These are phyloP conservation scores for Polyommatus icarus DNA, from an alignment of 2,888 invertebrate species.

Conservation along the genomic window DNA sequence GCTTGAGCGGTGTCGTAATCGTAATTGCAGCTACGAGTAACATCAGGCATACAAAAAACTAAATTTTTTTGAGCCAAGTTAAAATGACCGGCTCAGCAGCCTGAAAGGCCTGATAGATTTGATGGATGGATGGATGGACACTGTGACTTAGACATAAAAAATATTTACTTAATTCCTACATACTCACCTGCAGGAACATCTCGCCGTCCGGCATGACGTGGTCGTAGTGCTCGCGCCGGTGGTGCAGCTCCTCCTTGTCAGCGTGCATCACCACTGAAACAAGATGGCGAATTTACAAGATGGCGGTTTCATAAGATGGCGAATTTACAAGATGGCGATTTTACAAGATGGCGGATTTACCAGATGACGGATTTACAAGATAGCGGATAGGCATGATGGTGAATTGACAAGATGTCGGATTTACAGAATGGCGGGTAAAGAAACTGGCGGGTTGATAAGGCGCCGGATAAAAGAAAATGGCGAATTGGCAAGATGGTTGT, in stretches of 20 bases:
- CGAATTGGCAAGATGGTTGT: background rate
- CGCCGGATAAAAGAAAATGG: background rate
- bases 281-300: constrained; percentile 45
- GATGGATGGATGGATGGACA: too few species aligned
- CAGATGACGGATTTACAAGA: too few species aligned
- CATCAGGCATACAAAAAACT: too few species aligned
- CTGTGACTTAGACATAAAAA: too few species aligned
- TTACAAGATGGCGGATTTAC: background rate
- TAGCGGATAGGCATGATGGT: background rate
- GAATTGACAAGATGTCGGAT: background rate
- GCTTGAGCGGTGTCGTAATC: too few species aligned
- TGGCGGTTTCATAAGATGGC: background rate
- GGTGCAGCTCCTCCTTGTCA: constrained; percentile 92
- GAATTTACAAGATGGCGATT: background rate
- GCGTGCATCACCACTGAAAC: constrained; percentile 96
- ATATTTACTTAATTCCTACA: background rate
- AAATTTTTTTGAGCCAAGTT: too few species aligned
- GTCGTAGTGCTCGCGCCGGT: constrained; percentile 87
- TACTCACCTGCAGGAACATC: constrained; percentile 94
- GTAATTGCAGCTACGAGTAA: too few species aligned
- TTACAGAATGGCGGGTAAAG: too few species aligned
- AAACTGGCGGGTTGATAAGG: background rate
- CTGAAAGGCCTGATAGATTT: too few species aligned
- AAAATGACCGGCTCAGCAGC: too few species aligned
- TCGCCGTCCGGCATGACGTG: constrained; percentile 95